phyloP scores from a whole-genome alignment of 1,140 invertebrate species.

The Agraylea sexmaculata region DNA sequence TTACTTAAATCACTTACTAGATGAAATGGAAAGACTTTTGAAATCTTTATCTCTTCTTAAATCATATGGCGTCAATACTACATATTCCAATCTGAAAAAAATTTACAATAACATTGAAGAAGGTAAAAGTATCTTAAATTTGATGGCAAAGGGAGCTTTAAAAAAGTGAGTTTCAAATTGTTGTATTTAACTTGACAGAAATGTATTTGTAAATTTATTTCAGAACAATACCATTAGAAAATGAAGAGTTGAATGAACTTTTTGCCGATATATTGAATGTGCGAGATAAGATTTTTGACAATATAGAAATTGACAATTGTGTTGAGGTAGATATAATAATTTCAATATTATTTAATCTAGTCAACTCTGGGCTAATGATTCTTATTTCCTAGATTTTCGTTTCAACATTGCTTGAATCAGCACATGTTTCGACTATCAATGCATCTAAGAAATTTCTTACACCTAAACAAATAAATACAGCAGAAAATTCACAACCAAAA shows the following conservation, averaged over 20 bases:
- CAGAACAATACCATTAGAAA: neutral
- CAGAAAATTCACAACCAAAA: slow-evolving; percentile 2
- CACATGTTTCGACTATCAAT: slow-evolving; percentile 15
- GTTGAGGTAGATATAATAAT: slow-evolving; percentile 15
- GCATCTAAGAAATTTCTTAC: too few relatives aligned
- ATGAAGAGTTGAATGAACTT: slow-evolving; percentile 18
- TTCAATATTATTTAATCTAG: slow-evolving; percentile 2
- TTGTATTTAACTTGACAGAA: neutral
- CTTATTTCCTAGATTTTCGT: slow-evolving; percentile 17
- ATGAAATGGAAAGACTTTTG: slow-evolving; percentile 36
- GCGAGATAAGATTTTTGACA: slow-evolving; percentile 16
- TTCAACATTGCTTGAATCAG: slow-evolving; percentile 14
- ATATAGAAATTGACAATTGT: slow-evolving; percentile 18
- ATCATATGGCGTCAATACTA: slow-evolving; percentile 36
- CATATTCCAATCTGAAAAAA: slow-evolving; percentile 32
- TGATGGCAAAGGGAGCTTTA: slow-evolving; percentile 41
- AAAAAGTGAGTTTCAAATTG: slow-evolving; percentile 37
- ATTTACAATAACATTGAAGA: slow-evolving; percentile 36
- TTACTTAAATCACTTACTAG: slow-evolving; percentile 28
- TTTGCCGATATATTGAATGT: slow-evolving; percentile 18
- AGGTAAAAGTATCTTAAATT: slow-evolving; percentile 38
- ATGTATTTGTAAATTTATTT: neutral
- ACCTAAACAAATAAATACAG: neutral
- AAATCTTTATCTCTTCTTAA: slow-evolving; percentile 34
- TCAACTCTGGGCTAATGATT: neutral